A percentile compares a stretch with the other conserved stretches of the same genome.
Conservation (phyloP, 2,113 vertebrate genomes). For the Grammomys dolichurus region DNA sequence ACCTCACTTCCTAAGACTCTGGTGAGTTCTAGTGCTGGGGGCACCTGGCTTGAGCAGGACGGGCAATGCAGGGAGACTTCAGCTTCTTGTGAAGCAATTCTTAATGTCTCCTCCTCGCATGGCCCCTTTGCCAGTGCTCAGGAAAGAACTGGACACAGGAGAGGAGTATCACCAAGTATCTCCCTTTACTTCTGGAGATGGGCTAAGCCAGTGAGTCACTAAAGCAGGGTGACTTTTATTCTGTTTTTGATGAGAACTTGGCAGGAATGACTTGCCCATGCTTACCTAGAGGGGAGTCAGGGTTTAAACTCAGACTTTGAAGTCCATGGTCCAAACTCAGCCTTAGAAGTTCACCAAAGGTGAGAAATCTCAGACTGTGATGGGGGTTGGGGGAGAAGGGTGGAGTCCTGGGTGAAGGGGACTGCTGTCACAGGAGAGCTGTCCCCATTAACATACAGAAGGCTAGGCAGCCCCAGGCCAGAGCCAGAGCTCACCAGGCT, state of each 20-base stretch:
- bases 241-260: conserved; percentile 5
- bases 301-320: conserved; percentile 8
- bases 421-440: background rate
- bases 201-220: background rate
- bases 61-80: background rate
- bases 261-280: background rate
- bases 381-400: background rate
- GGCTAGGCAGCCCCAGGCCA: background rate
- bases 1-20: background rate
- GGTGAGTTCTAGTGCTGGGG: background rate
- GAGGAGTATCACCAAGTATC: background rate
- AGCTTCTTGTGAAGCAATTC: background rate
- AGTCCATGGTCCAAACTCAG: background rate
- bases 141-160: background rate
- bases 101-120: background rate
- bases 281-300: conserved; percentile 6
- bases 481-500: background rate
- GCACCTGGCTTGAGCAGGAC: background rate
- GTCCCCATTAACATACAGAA: background rate
- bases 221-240: background rate
- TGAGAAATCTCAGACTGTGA: background rate
- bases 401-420: background rate
- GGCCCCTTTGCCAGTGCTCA: background rate
- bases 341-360: conserved; percentile 2
- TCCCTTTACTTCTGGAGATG: background rate